Percentiles rank a stretch among this genome's conserved stretches.
These are phyloP conservation scores for Neotragus moschatus DNA, from an alignment of 2,113 vertebrate genomes.

Conservation along the genomic window DNA sequence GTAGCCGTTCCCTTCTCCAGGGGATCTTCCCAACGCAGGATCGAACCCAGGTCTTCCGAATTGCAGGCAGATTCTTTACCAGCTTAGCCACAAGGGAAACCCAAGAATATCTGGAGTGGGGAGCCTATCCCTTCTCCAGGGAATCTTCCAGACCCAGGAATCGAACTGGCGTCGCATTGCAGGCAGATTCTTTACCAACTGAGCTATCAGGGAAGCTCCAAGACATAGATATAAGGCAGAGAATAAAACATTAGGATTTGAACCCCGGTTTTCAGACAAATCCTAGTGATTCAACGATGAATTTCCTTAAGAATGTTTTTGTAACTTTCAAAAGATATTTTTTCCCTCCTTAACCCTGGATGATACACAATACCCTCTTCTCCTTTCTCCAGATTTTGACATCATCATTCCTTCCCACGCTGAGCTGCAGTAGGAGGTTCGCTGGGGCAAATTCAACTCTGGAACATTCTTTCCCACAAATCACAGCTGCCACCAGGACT, in stretches of 20 bases:
- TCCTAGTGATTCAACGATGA: not conserved
- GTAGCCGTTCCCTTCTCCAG: not conserved
- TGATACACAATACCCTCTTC: not conserved
- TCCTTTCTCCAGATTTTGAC: not conserved
- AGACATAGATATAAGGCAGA: not conserved
- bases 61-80: not conserved
- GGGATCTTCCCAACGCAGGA: not conserved
- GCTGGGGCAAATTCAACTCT: constrained; percentile 28
- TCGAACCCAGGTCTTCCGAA: not conserved
- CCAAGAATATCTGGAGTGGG: not conserved
- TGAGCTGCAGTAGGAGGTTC: not conserved
- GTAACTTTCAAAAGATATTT: constrained; percentile 20
- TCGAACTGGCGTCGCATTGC: fast-evolving
- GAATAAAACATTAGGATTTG: not conserved
- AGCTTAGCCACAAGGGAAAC: not conserved
- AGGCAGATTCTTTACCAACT: not conserved
- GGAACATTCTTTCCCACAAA: constrained; percentile 43
- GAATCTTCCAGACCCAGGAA: not conserved
- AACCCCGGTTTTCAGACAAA: constrained; percentile 15
- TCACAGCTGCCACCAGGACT: constrained; percentile 24
- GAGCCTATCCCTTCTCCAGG: not conserved
- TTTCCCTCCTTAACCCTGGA: not conserved
- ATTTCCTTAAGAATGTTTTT: constrained; percentile 47
- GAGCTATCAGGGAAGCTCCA: not conserved
- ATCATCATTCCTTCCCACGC: not conserved